Conservation (phyloP, 2,888 invertebrate genomes). For the Agrotis segetum region DNA sequence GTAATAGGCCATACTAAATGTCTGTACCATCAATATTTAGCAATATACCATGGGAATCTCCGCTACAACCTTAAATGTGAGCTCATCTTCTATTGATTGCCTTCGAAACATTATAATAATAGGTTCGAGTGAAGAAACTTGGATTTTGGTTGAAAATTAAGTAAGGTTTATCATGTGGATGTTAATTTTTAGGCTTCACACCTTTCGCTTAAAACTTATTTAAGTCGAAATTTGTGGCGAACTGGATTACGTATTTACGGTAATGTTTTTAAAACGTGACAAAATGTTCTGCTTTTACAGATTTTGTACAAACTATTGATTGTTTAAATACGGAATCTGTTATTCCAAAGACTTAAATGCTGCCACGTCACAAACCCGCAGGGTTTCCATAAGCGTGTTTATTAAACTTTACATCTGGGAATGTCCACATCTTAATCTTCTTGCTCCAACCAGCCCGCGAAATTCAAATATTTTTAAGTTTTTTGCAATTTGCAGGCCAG, state of each 20-base stretch:
- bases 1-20: slow-evolving; percentile 26
- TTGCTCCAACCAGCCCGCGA: no score
- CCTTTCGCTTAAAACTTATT: slow-evolving; percentile 22
- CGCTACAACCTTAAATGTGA: slow-evolving; percentile 57
- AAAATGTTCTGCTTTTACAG: neutral
- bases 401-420: no score
- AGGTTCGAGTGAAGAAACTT: slow-evolving; percentile 57
- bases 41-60: slow-evolving; percentile 56
- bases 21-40: slow-evolving; percentile 50
- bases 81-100: slow-evolving; percentile 53
- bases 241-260: neutral
- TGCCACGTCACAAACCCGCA: no score
- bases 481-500: no score
- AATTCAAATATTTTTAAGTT: no score
- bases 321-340: no score
- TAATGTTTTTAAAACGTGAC: neutral
- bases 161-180: slow-evolving; percentile 31
- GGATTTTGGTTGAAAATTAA: slow-evolving; percentile 33
- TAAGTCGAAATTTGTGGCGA: slow-evolving; percentile 5
- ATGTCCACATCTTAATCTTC: neutral
- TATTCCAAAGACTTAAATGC: neutral
- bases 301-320: neutral
- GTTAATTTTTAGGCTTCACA: slow-evolving; percentile 14
- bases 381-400: no score
- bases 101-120: slow-evolving; percentile 60